phyloP scores from a whole-genome alignment of 2,888 invertebrate species.

The Ernsta delagoae region DNA sequence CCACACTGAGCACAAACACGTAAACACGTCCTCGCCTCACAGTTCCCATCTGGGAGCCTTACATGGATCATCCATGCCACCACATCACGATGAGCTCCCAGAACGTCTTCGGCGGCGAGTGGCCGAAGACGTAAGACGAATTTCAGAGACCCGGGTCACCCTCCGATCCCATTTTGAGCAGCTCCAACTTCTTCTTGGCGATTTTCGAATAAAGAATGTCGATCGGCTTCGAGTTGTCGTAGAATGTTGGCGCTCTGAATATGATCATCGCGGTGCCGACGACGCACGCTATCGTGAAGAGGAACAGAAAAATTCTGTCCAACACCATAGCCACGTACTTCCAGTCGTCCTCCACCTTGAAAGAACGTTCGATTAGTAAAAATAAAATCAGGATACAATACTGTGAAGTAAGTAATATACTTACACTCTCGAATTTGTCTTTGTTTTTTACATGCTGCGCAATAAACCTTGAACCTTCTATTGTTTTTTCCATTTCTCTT shows the following conservation, averaged over 20 bases:
- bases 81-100: constrained; percentile 85
- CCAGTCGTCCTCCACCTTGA: constrained; percentile 98
- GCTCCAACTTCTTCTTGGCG: constrained; percentile 94
- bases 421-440: constrained; percentile 97
- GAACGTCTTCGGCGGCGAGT: constrained; percentile 88
- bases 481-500: constrained; percentile 95
- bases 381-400: constrained; percentile 10
- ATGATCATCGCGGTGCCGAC: constrained; percentile 95
- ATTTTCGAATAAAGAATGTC: constrained; percentile 96
- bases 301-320: constrained; percentile 97
- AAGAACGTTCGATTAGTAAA: constrained; percentile 34
- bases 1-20: constrained; percentile 75
- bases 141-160: constrained; percentile 88
- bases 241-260: constrained; percentile 95
- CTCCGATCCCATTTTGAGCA: constrained; percentile 94
- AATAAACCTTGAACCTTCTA: constrained; percentile 96
- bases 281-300: constrained; percentile 97
- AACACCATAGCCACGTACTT: constrained; percentile 98
- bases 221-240: constrained; percentile 95
- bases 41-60: constrained; percentile 73
- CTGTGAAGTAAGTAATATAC: constrained; percentile 62
- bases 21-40: constrained; percentile 70
- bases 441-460: constrained; percentile 98
- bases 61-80: constrained; percentile 84
- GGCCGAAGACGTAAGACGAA: constrained; percentile 88